phyloP scores from a whole-genome alignment of 2,113 vertebrate species.

The Gymnocephalus cernua region DNA sequence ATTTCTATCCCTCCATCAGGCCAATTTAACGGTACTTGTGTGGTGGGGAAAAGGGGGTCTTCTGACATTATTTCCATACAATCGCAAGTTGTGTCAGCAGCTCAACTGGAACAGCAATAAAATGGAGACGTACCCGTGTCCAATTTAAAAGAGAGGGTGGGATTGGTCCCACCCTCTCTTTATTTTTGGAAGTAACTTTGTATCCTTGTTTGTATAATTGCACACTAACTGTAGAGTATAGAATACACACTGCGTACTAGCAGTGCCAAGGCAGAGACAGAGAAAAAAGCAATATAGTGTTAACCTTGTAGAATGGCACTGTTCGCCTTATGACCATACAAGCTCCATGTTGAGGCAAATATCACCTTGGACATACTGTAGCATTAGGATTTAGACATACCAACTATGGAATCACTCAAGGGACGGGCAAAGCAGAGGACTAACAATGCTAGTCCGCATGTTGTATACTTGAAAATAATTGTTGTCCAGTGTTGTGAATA shows the following conservation, averaged over 20 bases:
- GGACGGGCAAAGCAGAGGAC: not conserved
- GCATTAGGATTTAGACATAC: not conserved
- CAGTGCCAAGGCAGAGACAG: not conserved
- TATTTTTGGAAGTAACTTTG: not conserved
- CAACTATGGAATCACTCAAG: not conserved
- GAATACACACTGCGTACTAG: not conserved
- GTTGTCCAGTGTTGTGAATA: not conserved
- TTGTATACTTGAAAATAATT: not conserved
- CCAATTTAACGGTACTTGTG: not conserved
- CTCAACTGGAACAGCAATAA: not conserved
- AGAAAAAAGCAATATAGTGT: not conserved
- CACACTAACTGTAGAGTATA: not conserved
- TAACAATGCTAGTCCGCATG: not conserved
- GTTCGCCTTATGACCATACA: too few species aligned
- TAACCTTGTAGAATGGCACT: not conserved
- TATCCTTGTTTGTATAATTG: too few species aligned
- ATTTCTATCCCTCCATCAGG: not conserved
- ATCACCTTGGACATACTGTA: not conserved
- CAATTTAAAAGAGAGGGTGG: not conserved
- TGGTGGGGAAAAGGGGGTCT: not conserved
- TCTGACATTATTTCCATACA: slow-evolving; percentile 1
- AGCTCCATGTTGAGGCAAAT: not conserved
- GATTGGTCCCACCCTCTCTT: too few species aligned
- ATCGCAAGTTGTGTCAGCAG: not conserved
- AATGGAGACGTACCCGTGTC: not conserved